Conservation (phyloP, 1,140 invertebrate species). For the Sitodiplosis mosellana region DNA sequence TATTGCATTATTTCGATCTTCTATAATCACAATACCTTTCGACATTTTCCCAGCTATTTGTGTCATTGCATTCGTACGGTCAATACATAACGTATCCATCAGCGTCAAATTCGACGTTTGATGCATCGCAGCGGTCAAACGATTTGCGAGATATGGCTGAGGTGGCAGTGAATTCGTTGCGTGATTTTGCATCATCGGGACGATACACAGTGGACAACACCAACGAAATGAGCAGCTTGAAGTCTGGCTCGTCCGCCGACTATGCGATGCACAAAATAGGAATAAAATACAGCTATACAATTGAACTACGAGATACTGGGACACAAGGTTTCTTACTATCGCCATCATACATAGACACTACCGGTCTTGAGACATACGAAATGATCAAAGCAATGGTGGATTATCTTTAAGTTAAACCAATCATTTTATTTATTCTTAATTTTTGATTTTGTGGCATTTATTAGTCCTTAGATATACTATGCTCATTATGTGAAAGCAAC, state of each 20-base stretch:
- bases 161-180: constrained; percentile 19
- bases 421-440: no score
- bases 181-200: constrained; percentile 18
- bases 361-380: constrained; percentile 62
- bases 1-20: no score
- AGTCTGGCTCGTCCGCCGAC: constrained; percentile 42
- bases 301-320: constrained; percentile 59
- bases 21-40: no score
- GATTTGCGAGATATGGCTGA: constrained; percentile 22
- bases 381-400: constrained; percentile 51
- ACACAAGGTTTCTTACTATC: constrained; percentile 61
- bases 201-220: constrained; percentile 21
- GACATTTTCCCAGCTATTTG: constrained; percentile 33
- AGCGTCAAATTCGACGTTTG: constrained; percentile 17
- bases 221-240: constrained; percentile 20
- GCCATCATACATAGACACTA: constrained; percentile 49
- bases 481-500: no score
- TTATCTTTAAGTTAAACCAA: constrained; percentile 18
- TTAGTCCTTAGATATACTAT: no score
- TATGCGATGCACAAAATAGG: constrained; percentile 48
- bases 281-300: constrained; percentile 54
- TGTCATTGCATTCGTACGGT: constrained; percentile 63
- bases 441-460: no score
- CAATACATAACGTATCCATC: constrained; percentile 49
- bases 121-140: constrained; percentile 15